These are phyloP conservation scores for Amorpha juglandis DNA, from an alignment of 2,888 invertebrate genomes.

Conservation along the genomic window DNA sequence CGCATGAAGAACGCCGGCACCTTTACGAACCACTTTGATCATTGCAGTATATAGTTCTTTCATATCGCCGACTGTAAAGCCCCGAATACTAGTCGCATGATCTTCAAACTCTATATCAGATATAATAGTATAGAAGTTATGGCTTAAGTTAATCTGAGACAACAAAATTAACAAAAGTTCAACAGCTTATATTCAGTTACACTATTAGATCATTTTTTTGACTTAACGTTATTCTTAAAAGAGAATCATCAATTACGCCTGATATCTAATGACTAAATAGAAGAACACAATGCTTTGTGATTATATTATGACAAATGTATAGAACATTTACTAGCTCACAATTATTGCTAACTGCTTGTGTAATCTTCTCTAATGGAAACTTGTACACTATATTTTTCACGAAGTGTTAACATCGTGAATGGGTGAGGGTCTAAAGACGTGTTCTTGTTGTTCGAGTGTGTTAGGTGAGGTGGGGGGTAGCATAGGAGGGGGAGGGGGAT, in stretches of 20 bases:
- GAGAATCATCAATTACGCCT: no score
- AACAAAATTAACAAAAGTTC: not conserved
- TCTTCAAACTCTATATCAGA: not conserved
- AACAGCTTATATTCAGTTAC: no score
- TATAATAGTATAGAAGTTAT: no score
- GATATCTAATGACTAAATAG: no score
- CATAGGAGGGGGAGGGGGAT: not conserved
- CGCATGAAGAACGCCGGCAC: not conserved
- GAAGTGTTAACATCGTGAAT: not conserved
- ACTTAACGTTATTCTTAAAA: no score
- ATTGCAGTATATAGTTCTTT: not conserved
- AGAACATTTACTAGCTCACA: no score
- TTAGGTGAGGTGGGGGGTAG: not conserved
- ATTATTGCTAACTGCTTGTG: not conserved
- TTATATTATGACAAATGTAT: no score
- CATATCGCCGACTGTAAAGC: not conserved
- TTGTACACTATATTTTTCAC: not conserved
- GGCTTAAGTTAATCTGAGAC: not conserved
- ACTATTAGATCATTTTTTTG: no score
- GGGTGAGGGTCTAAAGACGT: not conserved
- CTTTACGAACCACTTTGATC: not conserved
- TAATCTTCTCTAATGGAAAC: not conserved
- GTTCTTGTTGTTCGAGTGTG: slow-evolving; percentile 9
- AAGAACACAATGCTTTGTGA: no score
- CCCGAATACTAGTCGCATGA: not conserved